Evolutionary conservation across 2,113 vertebrate species (phyloP).

Genomic region (Corythoichthys intestinalis): DNA sequence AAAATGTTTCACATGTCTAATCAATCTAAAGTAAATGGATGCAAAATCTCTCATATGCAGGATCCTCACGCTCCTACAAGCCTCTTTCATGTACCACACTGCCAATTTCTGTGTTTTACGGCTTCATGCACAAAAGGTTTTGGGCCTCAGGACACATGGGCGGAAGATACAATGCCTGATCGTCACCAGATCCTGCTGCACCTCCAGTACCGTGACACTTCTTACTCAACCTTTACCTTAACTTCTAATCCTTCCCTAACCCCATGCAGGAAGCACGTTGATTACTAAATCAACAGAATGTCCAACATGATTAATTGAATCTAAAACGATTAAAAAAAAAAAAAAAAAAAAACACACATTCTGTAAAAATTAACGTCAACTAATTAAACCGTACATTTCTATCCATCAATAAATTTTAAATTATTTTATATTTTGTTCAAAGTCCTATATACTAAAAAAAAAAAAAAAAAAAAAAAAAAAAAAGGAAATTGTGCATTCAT

Average conservation of each 20-base stretch:
- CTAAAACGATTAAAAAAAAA: neutral
- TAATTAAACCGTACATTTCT: neutral
- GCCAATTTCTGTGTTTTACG: neutral
- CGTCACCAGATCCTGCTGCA: constrained; percentile 4
- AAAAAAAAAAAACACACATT: neutral
- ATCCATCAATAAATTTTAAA: neutral
- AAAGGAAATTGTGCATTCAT: no score
- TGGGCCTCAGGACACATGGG: neutral
- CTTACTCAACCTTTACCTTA: neutral
- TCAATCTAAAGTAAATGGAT: constrained; percentile 41
- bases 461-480: no score
- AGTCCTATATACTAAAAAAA: neutral
- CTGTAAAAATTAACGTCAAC: neutral
- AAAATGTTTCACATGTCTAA: constrained; percentile 28
- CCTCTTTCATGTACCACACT: constrained; percentile 3
- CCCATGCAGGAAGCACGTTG: neutral
- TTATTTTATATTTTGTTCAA: neutral
- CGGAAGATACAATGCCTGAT: constrained; percentile 7
- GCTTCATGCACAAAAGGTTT: constrained; percentile 14
- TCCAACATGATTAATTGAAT: neutral
- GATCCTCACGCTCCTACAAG: neutral
- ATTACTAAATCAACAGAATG: neutral
- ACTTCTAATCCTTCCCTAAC: neutral
- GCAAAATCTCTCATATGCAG: constrained; percentile 17
- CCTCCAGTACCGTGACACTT: neutral